Percentiles rank a stretch among this genome's conserved stretches.
Conservation (phyloP, 1,140 invertebrate genomes). For the Spodoptera frugiperda region DNA sequence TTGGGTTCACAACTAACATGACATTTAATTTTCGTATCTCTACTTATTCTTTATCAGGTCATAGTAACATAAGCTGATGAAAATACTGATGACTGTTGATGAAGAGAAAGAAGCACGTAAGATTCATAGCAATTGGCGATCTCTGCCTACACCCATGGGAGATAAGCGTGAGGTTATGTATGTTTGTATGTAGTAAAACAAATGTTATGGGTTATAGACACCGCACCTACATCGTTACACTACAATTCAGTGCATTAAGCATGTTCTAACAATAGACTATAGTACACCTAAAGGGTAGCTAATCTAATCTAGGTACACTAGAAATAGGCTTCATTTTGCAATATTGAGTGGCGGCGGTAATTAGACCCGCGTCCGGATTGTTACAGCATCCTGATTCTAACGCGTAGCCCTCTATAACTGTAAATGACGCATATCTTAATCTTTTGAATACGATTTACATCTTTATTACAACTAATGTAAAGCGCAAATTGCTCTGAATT, state of each 20-base stretch:
- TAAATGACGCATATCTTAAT: constrained; percentile 31
- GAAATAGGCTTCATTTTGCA: constrained; percentile 82
- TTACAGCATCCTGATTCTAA: constrained; percentile 84
- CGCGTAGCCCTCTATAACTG: constrained; percentile 14
- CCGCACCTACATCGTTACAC: constrained; percentile 75
- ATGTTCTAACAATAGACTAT: constrained; percentile 78
- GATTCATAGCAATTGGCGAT: no score
- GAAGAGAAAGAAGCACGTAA: no score
- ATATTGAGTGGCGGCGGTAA: constrained; percentile 83
- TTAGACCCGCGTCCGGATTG: constrained; percentile 80
- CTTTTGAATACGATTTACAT: constrained; percentile 49
- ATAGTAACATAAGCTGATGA: no score
- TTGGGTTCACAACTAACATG: no score
- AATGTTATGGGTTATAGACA: no score
- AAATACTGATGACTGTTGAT: no score
- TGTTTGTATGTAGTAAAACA: no score
- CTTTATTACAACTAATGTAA: constrained; percentile 48
- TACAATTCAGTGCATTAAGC: constrained; percentile 74
- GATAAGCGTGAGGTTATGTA: no score
- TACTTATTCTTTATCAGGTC: no score
- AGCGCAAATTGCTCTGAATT: constrained; percentile 47
- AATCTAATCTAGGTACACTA: constrained; percentile 56
- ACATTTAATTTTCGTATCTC: no score
- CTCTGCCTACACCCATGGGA: no score
- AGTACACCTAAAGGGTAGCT: constrained; percentile 73